Conservation (phyloP, 2,888 invertebrate genomes). For the Athalia cordata region DNA sequence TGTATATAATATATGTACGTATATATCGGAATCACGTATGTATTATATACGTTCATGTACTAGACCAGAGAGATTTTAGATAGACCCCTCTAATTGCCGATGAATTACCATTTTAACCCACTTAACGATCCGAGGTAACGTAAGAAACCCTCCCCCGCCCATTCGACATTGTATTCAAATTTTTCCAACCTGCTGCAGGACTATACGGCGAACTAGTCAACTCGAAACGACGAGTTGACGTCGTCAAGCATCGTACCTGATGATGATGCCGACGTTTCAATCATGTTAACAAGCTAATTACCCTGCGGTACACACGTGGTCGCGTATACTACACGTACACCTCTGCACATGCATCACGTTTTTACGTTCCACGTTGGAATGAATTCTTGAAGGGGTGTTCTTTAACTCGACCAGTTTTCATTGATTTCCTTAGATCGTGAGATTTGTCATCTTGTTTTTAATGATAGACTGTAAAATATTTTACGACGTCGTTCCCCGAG, state of each 20-base stretch:
- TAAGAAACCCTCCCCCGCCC: background rate
- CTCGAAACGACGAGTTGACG: too few relatives aligned
- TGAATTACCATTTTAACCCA: constrained; percentile 36
- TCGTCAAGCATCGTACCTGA: background rate
- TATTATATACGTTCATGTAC: background rate
- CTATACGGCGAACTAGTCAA: too few relatives aligned
- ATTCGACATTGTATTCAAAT: constrained; percentile 32
- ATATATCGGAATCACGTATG: background rate
- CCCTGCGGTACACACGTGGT: background rate
- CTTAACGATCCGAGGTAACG: constrained; percentile 11
- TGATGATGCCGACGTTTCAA: constrained; percentile 17
- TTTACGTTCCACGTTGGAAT: too few relatives aligned
- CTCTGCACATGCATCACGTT: too few relatives aligned
- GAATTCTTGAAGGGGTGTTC: too few relatives aligned
- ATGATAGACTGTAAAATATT: too few relatives aligned
- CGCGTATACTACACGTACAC: background rate
- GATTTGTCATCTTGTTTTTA: too few relatives aligned
- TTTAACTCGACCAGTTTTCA: too few relatives aligned
- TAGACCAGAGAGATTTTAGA: constrained; percentile 14
- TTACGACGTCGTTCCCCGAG: too few relatives aligned
- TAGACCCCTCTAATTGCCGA: constrained; percentile 23
- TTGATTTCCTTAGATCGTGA: too few relatives aligned
- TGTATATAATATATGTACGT: background rate
- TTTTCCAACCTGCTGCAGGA: constrained; percentile 1
- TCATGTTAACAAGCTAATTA: constrained; percentile 7